A percentile compares a stretch with the other conserved stretches of the same genome.
phyloP scores from a whole-genome alignment of 2,113 vertebrate species.

The Scomber colias region DNA sequence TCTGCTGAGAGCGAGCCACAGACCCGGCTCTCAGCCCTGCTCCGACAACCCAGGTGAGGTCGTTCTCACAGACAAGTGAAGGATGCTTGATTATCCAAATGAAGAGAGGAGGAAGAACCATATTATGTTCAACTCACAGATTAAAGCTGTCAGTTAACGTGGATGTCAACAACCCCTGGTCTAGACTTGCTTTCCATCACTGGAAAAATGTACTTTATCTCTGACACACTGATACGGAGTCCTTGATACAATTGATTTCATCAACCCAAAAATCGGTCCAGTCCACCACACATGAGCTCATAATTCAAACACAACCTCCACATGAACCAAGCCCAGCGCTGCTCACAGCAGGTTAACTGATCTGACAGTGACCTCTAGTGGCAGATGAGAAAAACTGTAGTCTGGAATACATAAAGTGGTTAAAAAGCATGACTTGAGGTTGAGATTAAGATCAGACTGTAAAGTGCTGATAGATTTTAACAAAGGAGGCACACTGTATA shows the following conservation, averaged over 20 bases:
- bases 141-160: background rate
- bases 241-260: slow-evolving; percentile 15
- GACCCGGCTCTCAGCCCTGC: slow-evolving; percentile 25
- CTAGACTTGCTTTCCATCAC: background rate
- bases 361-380: slow-evolving; percentile 74
- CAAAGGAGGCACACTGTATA: background rate
- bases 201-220: slow-evolving; percentile 20
- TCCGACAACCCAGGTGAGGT: slow-evolving; percentile 41
- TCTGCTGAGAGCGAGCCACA: slow-evolving; percentile 17
- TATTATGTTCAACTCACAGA: slow-evolving; percentile 19
- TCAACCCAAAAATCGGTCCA: slow-evolving; percentile 22
- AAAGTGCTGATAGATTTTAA: background rate
- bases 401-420: background rate
- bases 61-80: slow-evolving; percentile 21
- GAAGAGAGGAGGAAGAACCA: background rate
- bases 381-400: slow-evolving; percentile 37
- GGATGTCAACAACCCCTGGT: background rate
- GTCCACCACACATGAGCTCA: slow-evolving; percentile 40
- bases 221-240: slow-evolving; percentile 1
- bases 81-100: slow-evolving; percentile 10
- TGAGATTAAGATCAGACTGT: background rate
- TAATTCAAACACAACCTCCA: slow-evolving; percentile 58
- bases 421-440: background rate
- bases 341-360: slow-evolving; percentile 33
- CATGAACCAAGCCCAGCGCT: slow-evolving; percentile 43